Conservation (phyloP, 2,113 vertebrate species). For the Gymnorhina tibicen region DNA sequence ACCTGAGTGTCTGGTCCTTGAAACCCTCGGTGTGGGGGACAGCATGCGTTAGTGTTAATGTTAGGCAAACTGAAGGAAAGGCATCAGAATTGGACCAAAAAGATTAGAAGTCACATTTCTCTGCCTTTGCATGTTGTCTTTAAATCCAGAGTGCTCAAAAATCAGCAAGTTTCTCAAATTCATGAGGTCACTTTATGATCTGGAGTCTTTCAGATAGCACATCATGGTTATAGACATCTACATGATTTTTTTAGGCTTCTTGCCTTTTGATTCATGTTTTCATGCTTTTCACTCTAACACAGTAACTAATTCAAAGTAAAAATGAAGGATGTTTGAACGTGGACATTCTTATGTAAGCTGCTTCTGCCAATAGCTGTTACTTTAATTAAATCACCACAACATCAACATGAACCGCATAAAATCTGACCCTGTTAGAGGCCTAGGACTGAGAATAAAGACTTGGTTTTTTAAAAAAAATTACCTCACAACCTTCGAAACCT, state of each 20-base stretch:
- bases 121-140: background rate
- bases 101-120: background rate
- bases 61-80: background rate
- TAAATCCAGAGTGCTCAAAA: background rate
- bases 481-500: background rate
- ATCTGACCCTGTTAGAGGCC: background rate
- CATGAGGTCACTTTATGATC: background rate
- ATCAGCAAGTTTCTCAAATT: background rate
- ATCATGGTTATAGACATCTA: background rate
- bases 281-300: background rate
- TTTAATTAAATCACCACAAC: background rate
- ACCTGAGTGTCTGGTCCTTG: background rate
- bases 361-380: background rate
- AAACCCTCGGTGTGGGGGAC: background rate
- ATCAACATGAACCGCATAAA: background rate
- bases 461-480: background rate
- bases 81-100: background rate
- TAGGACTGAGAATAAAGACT: background rate
- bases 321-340: background rate
- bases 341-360: background rate
- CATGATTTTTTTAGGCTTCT: background rate
- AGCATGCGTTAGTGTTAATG: background rate
- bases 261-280: background rate
- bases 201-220: background rate
- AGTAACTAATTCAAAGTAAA: background rate